Percentiles rank a stretch among this genome's conserved stretches.
Evolutionary conservation across 2,113 vertebrate genomes (phyloP).

Genomic region (Mionectes macconnelli): DNA sequence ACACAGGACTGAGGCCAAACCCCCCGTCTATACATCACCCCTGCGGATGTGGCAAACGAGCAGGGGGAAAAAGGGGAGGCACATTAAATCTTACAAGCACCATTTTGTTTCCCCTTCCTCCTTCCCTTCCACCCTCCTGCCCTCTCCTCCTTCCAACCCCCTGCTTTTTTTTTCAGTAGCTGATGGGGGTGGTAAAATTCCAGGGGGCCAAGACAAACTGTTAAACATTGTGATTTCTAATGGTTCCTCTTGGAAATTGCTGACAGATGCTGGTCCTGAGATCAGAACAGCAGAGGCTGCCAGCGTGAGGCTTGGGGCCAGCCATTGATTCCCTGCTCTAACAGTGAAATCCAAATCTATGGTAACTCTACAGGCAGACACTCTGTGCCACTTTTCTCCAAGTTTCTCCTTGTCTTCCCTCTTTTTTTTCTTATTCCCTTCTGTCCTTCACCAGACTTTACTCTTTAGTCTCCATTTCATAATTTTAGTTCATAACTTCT

Average conservation of each 20-base stretch:
- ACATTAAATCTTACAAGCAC: conserved; percentile 28
- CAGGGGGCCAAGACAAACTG: conserved; percentile 75
- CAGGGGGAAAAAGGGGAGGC: not conserved
- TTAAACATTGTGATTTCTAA: conserved; percentile 66
- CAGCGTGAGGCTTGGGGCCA: conserved; percentile 53
- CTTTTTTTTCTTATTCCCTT: not conserved
- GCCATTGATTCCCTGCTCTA: conserved; percentile 52
- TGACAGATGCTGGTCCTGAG: conserved; percentile 74
- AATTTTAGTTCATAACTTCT: not conserved
- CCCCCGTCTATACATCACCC: conserved; percentile 34
- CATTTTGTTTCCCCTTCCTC: conserved; percentile 28
- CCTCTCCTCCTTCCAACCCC: not conserved
- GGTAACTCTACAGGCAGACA: not conserved
- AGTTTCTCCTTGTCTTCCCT: not conserved
- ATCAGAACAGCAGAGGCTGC: conserved; percentile 59
- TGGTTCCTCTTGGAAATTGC: conserved; percentile 67
- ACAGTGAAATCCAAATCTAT: conserved; percentile 41
- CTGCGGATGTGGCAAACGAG: conserved; percentile 33
- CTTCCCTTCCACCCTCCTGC: not conserved
- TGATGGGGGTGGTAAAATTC: conserved; percentile 55
- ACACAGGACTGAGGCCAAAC: not conserved
- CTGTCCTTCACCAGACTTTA: not conserved
- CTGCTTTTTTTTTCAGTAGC: conserved; percentile 60
- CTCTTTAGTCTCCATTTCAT: not conserved
- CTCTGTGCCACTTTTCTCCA: not conserved